phyloP scores from a whole-genome alignment of 2,888 invertebrate genomes.

The Brachypterus glaber region DNA sequence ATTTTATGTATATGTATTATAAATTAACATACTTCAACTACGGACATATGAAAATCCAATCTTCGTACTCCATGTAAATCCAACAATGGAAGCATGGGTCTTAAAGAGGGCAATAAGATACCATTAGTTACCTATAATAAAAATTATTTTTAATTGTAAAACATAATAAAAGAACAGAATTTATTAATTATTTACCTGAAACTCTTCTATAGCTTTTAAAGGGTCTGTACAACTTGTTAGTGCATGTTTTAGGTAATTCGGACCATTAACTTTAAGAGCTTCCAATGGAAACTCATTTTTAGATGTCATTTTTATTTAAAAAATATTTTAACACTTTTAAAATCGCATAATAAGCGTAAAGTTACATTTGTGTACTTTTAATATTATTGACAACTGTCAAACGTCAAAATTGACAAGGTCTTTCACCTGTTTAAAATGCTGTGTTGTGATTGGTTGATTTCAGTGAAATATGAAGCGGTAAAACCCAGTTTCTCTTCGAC shows the following conservation, averaged over 20 bases:
- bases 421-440: constrained; percentile 24
- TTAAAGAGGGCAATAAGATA: constrained; percentile 79
- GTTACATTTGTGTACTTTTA: too few relatives aligned
- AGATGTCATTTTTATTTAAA: constrained; percentile 16
- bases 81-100: constrained; percentile 89
- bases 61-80: constrained; percentile 90
- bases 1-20: not conserved
- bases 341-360: too few relatives aligned
- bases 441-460: constrained; percentile 21
- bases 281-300: constrained; percentile 37
- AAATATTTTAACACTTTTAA: too few relatives aligned
- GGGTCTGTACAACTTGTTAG: constrained; percentile 94
- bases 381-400: constrained; percentile 10
- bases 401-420: constrained; percentile 12
- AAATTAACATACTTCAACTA: constrained; percentile 58
- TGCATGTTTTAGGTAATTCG: constrained; percentile 56
- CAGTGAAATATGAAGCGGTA: constrained; percentile 20
- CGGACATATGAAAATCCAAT: constrained; percentile 89
- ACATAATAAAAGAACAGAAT: constrained; percentile 1
- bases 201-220: constrained; percentile 95
- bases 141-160: not conserved
- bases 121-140: constrained; percentile 70
- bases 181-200: constrained; percentile 54
- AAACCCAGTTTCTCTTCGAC: constrained; percentile 19
- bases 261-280: constrained; percentile 39